Evolutionary conservation across 2,113 vertebrate genomes (phyloP), one percentile per base, ranked within the genome.

Genomic region (Rhabdornis inornatus): DNA sequence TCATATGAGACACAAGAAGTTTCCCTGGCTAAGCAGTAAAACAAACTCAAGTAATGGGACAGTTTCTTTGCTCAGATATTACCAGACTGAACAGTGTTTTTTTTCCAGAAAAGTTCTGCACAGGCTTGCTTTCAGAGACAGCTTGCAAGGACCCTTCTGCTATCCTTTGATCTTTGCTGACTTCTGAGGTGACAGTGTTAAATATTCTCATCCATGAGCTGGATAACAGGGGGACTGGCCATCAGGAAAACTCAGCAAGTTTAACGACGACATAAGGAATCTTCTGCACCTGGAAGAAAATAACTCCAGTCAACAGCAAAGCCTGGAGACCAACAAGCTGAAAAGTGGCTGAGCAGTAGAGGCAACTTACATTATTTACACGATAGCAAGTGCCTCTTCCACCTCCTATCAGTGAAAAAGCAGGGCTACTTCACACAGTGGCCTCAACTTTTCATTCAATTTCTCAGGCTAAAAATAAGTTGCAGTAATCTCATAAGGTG

Each of bases 391-490:
- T 64, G 37, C 31, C 35, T 82, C n/a, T 89, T 93, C 84, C 55
- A 64, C 65, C 49, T 75, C 9, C 70, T 60, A 53, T 44, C 92
- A 76, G 77, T 76, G 42, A 87, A 82, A 93, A 87, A 83, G 49
- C n/a, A 72, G 87, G 23, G 49, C 78, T 85, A 60, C 70, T 85
- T 76, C 61, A 16, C 30, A 76, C 31, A 79, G 65, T 16, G 63
- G 35, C 40, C 74, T 79, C 81, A 93, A 87, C 78, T 71, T 90
- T 76, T 91, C 65, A 61, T 91, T 89, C 80, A 45, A 92, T 94
- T 94, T 87, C 33, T n/a, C 45, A 71, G 60, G 7, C 81, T 89
- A 94, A 94, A 94, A 96, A 94, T 87, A 96, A 95, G 74, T 91
- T 81, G 56, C 77, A 71, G 84, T 85, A 87, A 93, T 94, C 87